Evolutionary conservation across 2,113 vertebrate genomes (phyloP).

Genomic region (Anthoscopus minutus): DNA sequence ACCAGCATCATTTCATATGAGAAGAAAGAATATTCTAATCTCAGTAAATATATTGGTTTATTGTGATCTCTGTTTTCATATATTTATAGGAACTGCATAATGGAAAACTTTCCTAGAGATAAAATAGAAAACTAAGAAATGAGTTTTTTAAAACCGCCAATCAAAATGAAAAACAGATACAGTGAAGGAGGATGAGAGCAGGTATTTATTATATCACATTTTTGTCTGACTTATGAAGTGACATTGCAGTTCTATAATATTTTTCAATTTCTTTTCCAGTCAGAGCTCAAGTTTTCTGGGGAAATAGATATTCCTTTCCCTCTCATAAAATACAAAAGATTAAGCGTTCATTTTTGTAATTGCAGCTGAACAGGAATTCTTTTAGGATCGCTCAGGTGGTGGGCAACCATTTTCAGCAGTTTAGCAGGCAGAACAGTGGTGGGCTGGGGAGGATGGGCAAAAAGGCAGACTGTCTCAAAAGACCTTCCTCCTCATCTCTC

Average conservation of each 20-base stretch:
- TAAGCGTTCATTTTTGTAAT: not conserved
- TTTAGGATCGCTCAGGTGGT: not conserved
- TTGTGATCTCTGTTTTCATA: not conserved
- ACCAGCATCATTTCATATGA: not conserved
- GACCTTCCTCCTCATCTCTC: not conserved
- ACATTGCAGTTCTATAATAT: not conserved
- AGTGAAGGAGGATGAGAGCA: not conserved
- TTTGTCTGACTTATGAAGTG: not conserved
- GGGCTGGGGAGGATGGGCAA: not conserved
- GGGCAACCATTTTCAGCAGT: not conserved
- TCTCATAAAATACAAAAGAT: not conserved
- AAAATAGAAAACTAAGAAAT: slow-evolving; percentile 38
- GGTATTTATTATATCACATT: slow-evolving; percentile 18
- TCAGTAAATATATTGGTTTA: not conserved
- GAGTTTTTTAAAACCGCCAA: slow-evolving; percentile 26
- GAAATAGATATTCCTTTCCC: not conserved
- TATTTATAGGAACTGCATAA: slow-evolving; percentile 11
- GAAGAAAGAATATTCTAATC: slow-evolving; percentile 3
- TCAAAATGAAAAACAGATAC: slow-evolving; percentile 47
- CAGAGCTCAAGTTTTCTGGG: not conserved
- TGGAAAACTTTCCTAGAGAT: slow-evolving; percentile 12
- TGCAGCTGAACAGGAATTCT: not conserved
- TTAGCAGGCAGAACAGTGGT: not conserved
- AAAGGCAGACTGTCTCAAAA: not conserved
- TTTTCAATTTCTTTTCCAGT: not conserved